Evolutionary conservation across 2,797 vertebrate genomes (phyloP).

Genomic region (Pachyuromys duprasi): DNA sequence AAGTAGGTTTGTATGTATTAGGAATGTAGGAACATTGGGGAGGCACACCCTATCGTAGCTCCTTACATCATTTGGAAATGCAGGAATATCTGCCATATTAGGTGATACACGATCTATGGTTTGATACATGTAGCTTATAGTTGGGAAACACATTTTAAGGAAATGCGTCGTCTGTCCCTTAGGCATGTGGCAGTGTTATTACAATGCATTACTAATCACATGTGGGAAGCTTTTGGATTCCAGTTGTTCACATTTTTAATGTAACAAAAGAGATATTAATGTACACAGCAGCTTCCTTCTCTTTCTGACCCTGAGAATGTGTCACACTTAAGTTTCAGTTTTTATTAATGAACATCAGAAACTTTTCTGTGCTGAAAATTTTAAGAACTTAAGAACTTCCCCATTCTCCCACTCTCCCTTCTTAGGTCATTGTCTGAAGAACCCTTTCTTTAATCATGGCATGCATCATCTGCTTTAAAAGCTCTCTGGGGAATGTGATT

Average conservation of each 20-base stretch:
- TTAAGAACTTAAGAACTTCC: neutral
- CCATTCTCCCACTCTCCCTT: too few species aligned
- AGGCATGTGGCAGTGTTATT: neutral
- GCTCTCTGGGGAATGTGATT: neutral
- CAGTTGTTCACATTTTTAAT: slow-evolving; percentile 40
- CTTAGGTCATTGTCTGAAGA: neutral
- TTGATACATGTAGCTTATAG: slow-evolving; percentile 31
- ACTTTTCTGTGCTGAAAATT: neutral
- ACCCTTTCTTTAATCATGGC: neutral
- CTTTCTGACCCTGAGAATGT: neutral
- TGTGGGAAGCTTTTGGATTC: slow-evolving; percentile 41
- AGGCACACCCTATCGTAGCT: neutral
- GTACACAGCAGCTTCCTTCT: neutral
- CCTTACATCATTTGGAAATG: slow-evolving; percentile 8
- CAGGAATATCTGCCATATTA: neutral
- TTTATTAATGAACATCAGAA: neutral
- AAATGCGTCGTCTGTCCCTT: neutral
- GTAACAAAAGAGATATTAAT: neutral
- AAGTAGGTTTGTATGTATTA: neutral
- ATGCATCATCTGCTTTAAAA: neutral
- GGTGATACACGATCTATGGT: neutral
- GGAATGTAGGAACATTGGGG: neutral
- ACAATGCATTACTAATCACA: slow-evolving; percentile 3
- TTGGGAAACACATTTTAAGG: slow-evolving; percentile 56
- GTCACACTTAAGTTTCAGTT: slow-evolving; percentile 5